These are phyloP conservation scores for Eunapius fragilis DNA, from an alignment of 37 sponge, comb jelly and placozoan genomes.

Conservation along the genomic window DNA sequence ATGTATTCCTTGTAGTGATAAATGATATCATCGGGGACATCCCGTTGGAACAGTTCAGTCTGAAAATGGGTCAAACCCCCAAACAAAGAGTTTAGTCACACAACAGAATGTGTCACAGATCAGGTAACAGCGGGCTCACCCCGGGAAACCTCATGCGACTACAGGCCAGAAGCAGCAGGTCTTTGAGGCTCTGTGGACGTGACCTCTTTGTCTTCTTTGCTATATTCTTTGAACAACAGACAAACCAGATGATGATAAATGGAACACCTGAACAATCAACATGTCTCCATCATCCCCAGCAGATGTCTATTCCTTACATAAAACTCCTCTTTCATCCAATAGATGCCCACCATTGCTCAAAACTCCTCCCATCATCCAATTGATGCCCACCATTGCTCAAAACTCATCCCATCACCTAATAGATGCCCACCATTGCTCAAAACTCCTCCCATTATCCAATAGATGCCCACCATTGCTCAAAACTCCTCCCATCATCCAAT, in stretches of 20 bases:
- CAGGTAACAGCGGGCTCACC: conserved; percentile 19
- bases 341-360: background rate
- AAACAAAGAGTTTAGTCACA: background rate
- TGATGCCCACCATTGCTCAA: too few relatives aligned
- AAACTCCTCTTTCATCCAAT: background rate
- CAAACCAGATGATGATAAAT: background rate
- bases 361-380: background rate
- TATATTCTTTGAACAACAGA: conserved; percentile 43
- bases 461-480: too few relatives aligned
- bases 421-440: too few relatives aligned
- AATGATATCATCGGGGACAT: conserved; percentile 78
- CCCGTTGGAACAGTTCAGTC: conserved; percentile 88
- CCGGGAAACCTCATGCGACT: conserved; percentile 86
- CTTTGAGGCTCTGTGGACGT: conserved; percentile 73
- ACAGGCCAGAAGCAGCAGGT: conserved; percentile 77
- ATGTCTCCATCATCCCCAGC: background rate
- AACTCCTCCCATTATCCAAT: too few relatives aligned
- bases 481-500: background rate
- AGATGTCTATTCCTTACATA: too few relatives aligned
- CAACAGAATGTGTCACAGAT: background rate
- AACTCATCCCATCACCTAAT: too few relatives aligned
- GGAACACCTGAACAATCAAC: background rate
- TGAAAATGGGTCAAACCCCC: too few relatives aligned
- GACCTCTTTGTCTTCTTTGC: conserved; percentile 68
- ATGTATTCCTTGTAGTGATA: conserved; percentile 79